Evolutionary conservation across 2,888 invertebrate genomes (phyloP).

Genomic region (Brachypalpus laphriformis): DNA sequence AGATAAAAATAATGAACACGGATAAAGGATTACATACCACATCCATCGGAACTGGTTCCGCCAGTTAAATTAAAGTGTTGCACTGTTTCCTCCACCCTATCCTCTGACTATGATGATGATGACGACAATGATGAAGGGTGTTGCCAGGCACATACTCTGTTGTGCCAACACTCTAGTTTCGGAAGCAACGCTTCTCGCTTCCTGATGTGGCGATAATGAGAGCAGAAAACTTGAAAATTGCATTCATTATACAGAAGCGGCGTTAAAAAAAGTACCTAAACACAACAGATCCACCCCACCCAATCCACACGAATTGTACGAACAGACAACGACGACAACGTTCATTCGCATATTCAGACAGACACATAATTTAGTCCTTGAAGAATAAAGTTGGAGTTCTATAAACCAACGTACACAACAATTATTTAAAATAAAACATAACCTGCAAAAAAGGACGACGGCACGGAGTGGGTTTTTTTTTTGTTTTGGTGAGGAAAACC

Average conservation of each 20-base stretch:
- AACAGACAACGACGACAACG: constrained; percentile 56
- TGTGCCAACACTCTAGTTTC: constrained; percentile 47
- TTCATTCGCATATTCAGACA: constrained; percentile 66
- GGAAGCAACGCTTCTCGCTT: constrained; percentile 71
- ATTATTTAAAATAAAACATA: constrained; percentile 73
- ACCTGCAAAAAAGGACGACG: constrained; percentile 57
- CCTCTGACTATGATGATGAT: constrained; percentile 10
- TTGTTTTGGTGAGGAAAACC: background rate
- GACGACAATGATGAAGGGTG: constrained; percentile 42
- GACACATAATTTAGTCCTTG: constrained; percentile 73
- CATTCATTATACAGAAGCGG: constrained; percentile 79
- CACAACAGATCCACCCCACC: background rate
- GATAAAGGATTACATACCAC: constrained; percentile 77
- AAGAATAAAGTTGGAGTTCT: constrained; percentile 63
- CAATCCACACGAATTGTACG: constrained; percentile 12
- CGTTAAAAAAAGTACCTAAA: constrained; percentile 28
- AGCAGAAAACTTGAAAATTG: constrained; percentile 79
- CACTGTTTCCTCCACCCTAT: constrained; percentile 10
- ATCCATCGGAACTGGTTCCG: constrained; percentile 78
- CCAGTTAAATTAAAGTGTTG: constrained; percentile 80
- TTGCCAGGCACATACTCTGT: constrained; percentile 58
- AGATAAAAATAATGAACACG: constrained; percentile 81
- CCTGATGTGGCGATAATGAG: constrained; percentile 78
- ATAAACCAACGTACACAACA: constrained; percentile 70
- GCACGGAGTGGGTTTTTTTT: background rate